Evolutionary conservation across 2,888 invertebrate species (phyloP), one percentile per base, ranked within the genome.

Genomic region (Cephonodes hylas): DNA sequence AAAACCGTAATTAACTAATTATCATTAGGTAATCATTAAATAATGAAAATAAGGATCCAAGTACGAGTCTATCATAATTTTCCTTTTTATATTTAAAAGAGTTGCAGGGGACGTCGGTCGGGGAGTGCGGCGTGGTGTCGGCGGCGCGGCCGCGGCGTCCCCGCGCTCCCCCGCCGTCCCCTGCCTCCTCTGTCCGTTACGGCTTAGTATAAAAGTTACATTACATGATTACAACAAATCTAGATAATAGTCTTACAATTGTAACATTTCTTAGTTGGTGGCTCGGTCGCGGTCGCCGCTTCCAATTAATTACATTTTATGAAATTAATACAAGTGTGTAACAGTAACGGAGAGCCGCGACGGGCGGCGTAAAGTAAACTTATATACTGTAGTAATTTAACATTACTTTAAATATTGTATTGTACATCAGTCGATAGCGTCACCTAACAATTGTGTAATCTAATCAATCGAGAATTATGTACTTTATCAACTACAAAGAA

Each of bases 1-100:
- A 88, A 83, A 92, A 93, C 93, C 93, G 93, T 93, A 93, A 93
- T 93, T 93, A 93, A 93, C 93, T 93, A 93, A 93, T 93, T 93
- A 93, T 92, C 90, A 90, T 91, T 91, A 92, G 88, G 88, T 89
- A 84, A 82, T 85, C 75, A 80, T 85, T 79, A 77, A 81, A 66
- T 69, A 65, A 76, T 83, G 84, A 80, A 88, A 89, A 88, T 87
- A 87, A 91, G 91, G 92, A 92, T 89, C 86, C 85, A 85, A 86
- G 80, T 83, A 83, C 85, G 85, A 85, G 86, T 89, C 92, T 93
- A 93, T 93, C 92, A 92, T 93, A 93, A 93, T 90, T 92, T 91
- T 90, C 84, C 84, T 89, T 91, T 91, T 89, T 90, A 90, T 91
- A 91, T 45, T 45, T 38, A 42, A 22, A 85, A 85, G 85, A 84